phyloP scores from a whole-genome alignment of 1,140 invertebrate genomes.

The Whitmania pigra region DNA sequence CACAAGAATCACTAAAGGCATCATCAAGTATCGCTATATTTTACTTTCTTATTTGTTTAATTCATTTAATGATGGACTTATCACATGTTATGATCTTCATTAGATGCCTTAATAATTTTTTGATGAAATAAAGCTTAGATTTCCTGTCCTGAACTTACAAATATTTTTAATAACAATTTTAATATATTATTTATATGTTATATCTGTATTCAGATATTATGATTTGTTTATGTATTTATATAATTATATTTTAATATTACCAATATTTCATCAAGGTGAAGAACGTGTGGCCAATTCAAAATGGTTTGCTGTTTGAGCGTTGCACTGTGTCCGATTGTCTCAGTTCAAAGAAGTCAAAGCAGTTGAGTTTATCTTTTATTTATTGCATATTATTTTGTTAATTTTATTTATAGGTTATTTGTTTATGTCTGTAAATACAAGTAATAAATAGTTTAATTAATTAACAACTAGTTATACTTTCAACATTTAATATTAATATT shows the following conservation, averaged over 20 bases:
- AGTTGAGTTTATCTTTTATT: neutral
- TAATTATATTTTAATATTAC: conserved; percentile 10
- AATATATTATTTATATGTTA: conserved; percentile 6
- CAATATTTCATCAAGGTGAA: conserved; percentile 30
- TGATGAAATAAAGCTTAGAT: conserved; percentile 20
- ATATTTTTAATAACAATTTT: conserved; percentile 6
- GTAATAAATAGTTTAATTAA: neutral
- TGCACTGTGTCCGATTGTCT: conserved; percentile 30
- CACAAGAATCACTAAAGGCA: no score
- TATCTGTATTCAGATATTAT: neutral
- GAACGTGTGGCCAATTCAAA: conserved; percentile 35
- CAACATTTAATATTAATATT: conserved; percentile 13
- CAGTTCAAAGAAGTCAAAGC: conserved; percentile 20
- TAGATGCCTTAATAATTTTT: conserved; percentile 6
- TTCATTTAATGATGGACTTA: no score
- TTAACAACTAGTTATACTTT: conserved; percentile 11
- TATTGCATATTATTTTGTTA: no score
- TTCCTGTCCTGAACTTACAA: neutral
- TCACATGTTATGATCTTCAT: no score
- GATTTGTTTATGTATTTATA: neutral
- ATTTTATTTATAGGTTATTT: no score
- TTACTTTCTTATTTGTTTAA: no score
- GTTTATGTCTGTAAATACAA: neutral
- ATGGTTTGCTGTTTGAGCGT: conserved; percentile 39
- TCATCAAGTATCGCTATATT: no score